phyloP scores from a whole-genome alignment of 2,113 vertebrate genomes.

The Zootoca vivipara region DNA sequence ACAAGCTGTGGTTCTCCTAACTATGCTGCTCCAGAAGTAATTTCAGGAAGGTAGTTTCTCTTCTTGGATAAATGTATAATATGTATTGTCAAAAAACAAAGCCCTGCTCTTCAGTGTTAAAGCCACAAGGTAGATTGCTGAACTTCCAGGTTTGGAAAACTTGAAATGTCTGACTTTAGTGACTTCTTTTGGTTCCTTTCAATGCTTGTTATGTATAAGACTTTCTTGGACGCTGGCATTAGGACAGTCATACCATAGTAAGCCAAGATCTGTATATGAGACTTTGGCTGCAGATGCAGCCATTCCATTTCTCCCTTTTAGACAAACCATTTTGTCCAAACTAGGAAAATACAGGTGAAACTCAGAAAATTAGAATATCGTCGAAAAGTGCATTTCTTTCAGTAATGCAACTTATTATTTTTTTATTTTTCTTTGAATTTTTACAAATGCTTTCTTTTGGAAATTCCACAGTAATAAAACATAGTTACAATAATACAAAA shows the following conservation, averaged over 20 bases:
- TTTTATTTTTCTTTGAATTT: too few species aligned
- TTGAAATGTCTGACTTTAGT: slow-evolving; percentile 20
- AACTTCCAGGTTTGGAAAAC: slow-evolving; percentile 24
- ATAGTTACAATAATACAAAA: too few species aligned
- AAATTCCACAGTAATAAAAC: too few species aligned
- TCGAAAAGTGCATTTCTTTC: too few species aligned
- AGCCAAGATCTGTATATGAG: neutral
- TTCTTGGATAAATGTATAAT: slow-evolving; percentile 39
- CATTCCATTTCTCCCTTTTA: too few species aligned
- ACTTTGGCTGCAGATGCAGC: neutral
- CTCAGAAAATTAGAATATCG: too few species aligned
- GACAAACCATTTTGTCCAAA: neutral
- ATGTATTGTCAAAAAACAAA: slow-evolving; percentile 45
- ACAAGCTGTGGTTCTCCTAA: slow-evolving; percentile 98
- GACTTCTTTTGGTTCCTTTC: slow-evolving; percentile 6
- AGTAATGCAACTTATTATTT: too few species aligned
- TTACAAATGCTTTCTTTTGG: too few species aligned
- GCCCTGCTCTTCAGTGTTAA: slow-evolving; percentile 43
- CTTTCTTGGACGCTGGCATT: neutral
- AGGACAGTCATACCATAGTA: neutral
- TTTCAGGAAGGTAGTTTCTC: slow-evolving; percentile 93
- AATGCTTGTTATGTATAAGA: neutral
- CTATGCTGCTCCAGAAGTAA: slow-evolving; percentile 98
- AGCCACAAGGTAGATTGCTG: neutral
- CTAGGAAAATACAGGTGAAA: too few species aligned